phyloP scores from a whole-genome alignment of 2,797 vertebrate genomes.

The Protonibea diacanthus region DNA sequence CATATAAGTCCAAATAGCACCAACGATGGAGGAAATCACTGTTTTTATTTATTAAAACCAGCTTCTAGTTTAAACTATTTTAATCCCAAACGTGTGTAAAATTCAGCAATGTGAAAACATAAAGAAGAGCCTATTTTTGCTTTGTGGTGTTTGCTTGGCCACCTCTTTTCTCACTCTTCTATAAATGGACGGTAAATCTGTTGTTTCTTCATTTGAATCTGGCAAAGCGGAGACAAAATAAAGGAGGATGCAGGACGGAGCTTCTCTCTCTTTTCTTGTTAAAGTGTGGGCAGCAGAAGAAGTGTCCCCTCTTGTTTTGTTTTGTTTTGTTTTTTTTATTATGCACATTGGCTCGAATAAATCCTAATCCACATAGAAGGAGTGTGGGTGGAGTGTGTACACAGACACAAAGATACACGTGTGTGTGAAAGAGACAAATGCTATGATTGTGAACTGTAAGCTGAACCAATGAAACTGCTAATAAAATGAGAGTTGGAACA shows the following conservation, averaged over 20 bases:
- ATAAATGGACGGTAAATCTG: slow-evolving; percentile 22
- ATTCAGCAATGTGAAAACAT: too few relatives aligned
- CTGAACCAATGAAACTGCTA: neutral
- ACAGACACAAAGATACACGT: slow-evolving; percentile 2
- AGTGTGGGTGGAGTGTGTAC: slow-evolving; percentile 28
- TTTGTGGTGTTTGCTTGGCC: neutral
- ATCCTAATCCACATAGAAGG: slow-evolving; percentile 29
- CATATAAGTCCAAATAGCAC: too few relatives aligned
- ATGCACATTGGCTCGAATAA: slow-evolving; percentile 26
- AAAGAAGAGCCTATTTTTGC: neutral
- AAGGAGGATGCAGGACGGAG: slow-evolving; percentile 22
- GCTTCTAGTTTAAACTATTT: neutral
- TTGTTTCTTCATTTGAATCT: slow-evolving; percentile 13
- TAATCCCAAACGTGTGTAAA: neutral
- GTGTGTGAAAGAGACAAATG: neutral
- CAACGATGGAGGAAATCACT: neutral
- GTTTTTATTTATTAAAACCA: slow-evolving; percentile 12
- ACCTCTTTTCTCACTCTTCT: neutral
- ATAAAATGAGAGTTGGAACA: neutral
- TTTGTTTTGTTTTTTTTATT: slow-evolving; percentile 17
- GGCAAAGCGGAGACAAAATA: slow-evolving; percentile 11
- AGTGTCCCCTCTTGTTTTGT: slow-evolving; percentile 45
- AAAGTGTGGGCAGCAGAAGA: slow-evolving; percentile 52
- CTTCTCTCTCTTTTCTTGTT: slow-evolving; percentile 8
- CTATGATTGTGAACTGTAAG: neutral